phyloP scores from a whole-genome alignment of 92 coral and sea anemone genomes.

The Palythoa caribaeorum region DNA sequence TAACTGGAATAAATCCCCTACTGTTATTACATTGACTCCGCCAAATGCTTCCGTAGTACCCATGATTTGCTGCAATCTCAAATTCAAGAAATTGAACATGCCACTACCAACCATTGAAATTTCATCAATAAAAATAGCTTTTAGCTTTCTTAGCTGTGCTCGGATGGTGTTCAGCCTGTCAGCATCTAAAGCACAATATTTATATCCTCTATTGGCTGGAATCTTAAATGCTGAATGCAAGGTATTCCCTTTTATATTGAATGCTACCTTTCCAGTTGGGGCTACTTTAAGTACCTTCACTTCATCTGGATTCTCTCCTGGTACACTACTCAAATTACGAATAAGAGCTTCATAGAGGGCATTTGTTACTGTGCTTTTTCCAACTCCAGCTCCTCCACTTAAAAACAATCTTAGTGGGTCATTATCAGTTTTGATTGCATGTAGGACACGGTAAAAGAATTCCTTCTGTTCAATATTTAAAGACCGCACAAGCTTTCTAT shows the following conservation, averaged over 20 bases:
- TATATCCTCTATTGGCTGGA: constrained; percentile 47
- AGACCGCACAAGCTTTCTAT: background rate
- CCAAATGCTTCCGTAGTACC: constrained; percentile 41
- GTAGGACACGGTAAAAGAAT: constrained; percentile 44
- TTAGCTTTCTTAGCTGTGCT: constrained; percentile 25
- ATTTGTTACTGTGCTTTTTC: constrained; percentile 50
- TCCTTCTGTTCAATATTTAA: background rate
- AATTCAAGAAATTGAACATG: no score
- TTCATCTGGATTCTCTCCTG: constrained; percentile 37
- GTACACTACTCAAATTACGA: background rate
- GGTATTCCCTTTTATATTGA: background rate
- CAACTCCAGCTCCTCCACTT: constrained; percentile 37
- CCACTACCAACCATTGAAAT: no score
- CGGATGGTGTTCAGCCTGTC: constrained; percentile 45
- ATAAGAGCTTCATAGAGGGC: background rate
- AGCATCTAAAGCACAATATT: constrained; percentile 32
- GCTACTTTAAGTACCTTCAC: constrained; percentile 55
- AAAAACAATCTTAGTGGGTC: constrained; percentile 48
- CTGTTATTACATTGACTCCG: constrained; percentile 43
- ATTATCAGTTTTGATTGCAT: constrained; percentile 30
- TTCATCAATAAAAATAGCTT: constrained; percentile 7
- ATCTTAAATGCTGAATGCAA: constrained; percentile 61
- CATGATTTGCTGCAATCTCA: no score
- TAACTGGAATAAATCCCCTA: constrained; percentile 1
- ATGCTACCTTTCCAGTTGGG: constrained; percentile 64